Base-by-base conservation (phyloP, 2,888 invertebrate genomes). In the Melieria omissa region DNA sequence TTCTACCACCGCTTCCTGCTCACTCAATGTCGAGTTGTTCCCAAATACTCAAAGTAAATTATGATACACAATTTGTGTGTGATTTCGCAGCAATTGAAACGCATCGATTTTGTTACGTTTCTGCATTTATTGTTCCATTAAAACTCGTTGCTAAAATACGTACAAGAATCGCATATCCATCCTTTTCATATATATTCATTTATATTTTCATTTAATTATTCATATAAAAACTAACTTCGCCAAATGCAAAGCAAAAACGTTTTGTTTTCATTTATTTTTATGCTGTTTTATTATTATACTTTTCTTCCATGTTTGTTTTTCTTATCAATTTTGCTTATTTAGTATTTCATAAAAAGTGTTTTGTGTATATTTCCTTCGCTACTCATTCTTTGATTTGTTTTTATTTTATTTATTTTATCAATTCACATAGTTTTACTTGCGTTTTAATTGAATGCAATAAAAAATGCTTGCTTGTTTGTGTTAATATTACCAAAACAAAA, bases 91-190 rank as follows among this genome's bases (percentile, higher is more conserved):
- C 29, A 29, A 29, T 29, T 29, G 1, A 29, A 29, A 29, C 29
- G 29, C 29, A 29, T 29, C 1, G 29, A 29, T 29, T 29, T 29
- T 29, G 29, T 29, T 29, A 29, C 29, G 29, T 1, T 29, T 29
- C 29, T 29, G 29, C 44, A 62, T 71, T 66, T 60, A 63, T 66
- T 71, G 63, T 71, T 66, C 66, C 60, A 66, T 67, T 71, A 62
- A 66, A 66, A 71, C 66, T 71, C 55, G 52, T 62, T 46, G 62
- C 61, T 62, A 52, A 52, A 52, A 52, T 52, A 52, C 52, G 14
- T 52, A 52, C 52, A 52, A n/a, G 61, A 61, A 61, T 44, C 12
- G 16, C 29, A 58, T 58, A 16, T 41, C 29, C 29, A 29, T 29
- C 29, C n/a, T 16, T 16, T 10, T 5, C n/a, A 58, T 16, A 58